A percentile compares a stretch with the other conserved stretches of the same genome.
phyloP scores from a whole-genome alignment of 2,888 invertebrate genomes.

The Stomorhina lunata region DNA sequence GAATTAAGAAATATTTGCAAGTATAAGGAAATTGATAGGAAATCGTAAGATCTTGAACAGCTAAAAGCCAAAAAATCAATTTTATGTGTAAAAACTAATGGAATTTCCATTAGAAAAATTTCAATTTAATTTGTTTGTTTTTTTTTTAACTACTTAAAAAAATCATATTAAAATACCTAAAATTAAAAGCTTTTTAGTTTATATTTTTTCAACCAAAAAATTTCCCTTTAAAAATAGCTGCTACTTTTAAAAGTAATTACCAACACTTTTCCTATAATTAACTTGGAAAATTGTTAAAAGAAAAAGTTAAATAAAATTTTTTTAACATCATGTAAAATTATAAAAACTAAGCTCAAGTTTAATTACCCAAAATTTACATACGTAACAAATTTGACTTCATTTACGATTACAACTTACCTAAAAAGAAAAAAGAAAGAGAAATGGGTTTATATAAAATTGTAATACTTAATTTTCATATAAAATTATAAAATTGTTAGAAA shows the following conservation, averaged over 20 bases:
- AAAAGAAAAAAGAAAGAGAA: conserved; percentile 11
- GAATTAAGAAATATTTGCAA: neutral
- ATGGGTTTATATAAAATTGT: no score
- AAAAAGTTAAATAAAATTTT: conserved; percentile 4
- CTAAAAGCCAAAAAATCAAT: no score
- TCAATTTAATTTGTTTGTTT: no score
- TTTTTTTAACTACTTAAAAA: no score
- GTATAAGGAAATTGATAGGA: no score
- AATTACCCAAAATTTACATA: conserved; percentile 23
- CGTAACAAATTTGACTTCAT: conserved; percentile 23
- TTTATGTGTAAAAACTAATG: no score
- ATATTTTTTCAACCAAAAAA: neutral
- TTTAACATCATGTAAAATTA: conserved; percentile 13
- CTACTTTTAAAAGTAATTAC: conserved; percentile 7
- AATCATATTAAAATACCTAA: no score
- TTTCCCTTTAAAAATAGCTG: neutral
- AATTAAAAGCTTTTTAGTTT: no score
- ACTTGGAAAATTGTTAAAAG: neutral
- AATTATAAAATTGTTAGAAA: no score
- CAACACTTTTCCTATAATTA: conserved; percentile 42
- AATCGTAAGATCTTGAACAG: no score
- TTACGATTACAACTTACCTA: conserved; percentile 40
- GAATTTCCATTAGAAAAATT: no score
- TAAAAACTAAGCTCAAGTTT: conserved; percentile 7
- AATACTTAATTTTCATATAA: no score